Conservation (phyloP, 2,888 invertebrate genomes). For the Drosophila paramelanica region DNA sequence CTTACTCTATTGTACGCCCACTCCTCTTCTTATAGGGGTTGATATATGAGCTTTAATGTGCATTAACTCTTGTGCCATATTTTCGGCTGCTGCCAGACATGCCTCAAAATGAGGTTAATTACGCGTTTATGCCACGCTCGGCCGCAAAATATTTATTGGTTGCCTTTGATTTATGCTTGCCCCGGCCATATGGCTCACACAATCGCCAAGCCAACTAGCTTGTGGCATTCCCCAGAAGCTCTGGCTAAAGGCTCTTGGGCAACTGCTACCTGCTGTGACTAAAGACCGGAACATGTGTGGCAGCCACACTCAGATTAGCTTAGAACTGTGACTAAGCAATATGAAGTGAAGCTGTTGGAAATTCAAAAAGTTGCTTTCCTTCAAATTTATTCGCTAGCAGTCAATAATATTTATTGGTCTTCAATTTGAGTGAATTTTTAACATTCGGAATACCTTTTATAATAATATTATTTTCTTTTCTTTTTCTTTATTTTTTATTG, state of each 20-base stretch:
- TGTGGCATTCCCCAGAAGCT: slow-evolving; percentile 6
- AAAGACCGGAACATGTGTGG: slow-evolving; percentile 36
- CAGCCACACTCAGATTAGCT: slow-evolving; percentile 17
- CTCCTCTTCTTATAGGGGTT: slow-evolving; percentile 49
- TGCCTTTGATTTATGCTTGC: slow-evolving; percentile 65
- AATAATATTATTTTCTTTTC: too few relatives aligned
- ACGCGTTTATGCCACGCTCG: slow-evolving; percentile 62
- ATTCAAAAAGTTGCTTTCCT: slow-evolving; percentile 16
- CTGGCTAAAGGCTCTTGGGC: slow-evolving; percentile 6
- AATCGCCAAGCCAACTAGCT: background rate
- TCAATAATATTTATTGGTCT: background rate
- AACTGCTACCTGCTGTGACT: slow-evolving; percentile 42
- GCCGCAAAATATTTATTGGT: slow-evolving; percentile 69
- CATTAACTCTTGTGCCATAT: slow-evolving; percentile 68
- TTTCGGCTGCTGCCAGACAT: slow-evolving; percentile 27
- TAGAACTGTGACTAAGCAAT: slow-evolving; percentile 30
- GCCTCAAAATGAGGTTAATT: slow-evolving; percentile 69
- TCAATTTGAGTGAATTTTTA: background rate
- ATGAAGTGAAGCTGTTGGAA: background rate
- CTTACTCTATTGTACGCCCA: slow-evolving; percentile 11
- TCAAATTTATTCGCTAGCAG: background rate
- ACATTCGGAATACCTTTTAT: too few relatives aligned
- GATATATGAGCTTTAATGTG: slow-evolving; percentile 76
- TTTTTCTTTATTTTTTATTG: background rate
- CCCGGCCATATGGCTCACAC: slow-evolving; percentile 21